phyloP scores from a whole-genome alignment of 1,140 invertebrate species.

The Pogonomyrmex barbatus region DNA sequence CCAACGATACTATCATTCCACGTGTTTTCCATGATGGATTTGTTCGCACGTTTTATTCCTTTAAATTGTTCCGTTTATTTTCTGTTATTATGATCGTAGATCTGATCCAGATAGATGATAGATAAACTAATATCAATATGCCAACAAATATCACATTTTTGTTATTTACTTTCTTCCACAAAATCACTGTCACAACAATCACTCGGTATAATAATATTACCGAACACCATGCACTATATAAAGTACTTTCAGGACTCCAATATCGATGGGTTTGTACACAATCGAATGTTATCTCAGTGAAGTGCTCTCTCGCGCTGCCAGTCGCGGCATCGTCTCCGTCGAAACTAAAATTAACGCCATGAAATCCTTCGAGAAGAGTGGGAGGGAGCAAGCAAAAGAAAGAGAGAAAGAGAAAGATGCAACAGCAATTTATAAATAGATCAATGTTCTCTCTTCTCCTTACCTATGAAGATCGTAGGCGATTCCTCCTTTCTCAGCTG shows the following conservation, averaged over 20 bases:
- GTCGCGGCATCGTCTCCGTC: slow-evolving; percentile 69
- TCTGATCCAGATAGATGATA: background rate
- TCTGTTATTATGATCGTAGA: background rate
- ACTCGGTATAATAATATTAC: background rate
- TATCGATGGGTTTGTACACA: slow-evolving; percentile 14
- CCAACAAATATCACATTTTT: background rate
- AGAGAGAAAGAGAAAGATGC: slow-evolving; percentile 47
- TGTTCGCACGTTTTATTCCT: background rate
- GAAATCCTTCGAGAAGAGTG: slow-evolving; percentile 73
- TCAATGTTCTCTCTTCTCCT: slow-evolving; percentile 72
- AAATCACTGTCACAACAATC: background rate
- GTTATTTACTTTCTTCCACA: background rate
- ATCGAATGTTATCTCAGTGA: slow-evolving; percentile 51
- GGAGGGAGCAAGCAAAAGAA: slow-evolving; percentile 1
- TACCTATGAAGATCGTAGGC: slow-evolving; percentile 38
- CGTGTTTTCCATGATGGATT: slow-evolving; percentile 73
- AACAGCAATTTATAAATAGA: slow-evolving; percentile 80
- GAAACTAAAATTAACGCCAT: slow-evolving; percentile 83
- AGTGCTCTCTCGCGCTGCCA: slow-evolving; percentile 60
- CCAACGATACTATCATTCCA: slow-evolving; percentile 70
- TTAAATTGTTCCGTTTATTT: background rate
- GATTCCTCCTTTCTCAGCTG: slow-evolving; percentile 52
- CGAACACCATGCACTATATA: background rate
- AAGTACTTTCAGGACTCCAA: background rate
- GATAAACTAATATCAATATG: background rate